phyloP scores from a whole-genome alignment of 2,888 invertebrate species.

The Stenoptilia bipunctidactyla region DNA sequence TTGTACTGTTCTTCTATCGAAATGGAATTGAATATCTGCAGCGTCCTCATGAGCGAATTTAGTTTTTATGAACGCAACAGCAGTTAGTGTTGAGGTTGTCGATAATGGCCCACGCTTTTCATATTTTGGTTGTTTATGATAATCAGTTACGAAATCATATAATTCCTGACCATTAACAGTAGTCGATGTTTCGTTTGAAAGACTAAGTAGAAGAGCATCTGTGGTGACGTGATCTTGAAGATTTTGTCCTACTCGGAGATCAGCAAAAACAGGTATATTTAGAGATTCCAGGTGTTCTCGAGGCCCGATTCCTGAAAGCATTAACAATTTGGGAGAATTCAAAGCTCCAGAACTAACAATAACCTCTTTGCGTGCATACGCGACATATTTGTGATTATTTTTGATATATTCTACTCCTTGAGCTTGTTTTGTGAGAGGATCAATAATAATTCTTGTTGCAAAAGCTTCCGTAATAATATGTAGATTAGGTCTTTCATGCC shows the following conservation, averaged over 20 bases:
- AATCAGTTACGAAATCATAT: constrained; percentile 48
- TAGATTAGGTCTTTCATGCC: constrained; percentile 63
- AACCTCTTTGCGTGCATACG: constrained; percentile 71
- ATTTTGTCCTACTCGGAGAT: constrained; percentile 80
- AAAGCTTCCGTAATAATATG: constrained; percentile 61
- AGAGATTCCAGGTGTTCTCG: constrained; percentile 56
- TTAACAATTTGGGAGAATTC: constrained; percentile 75
- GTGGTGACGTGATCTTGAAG: constrained; percentile 82
- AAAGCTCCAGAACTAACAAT: constrained; percentile 72
- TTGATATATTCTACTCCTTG: constrained; percentile 47
- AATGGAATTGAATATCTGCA: constrained; percentile 78
- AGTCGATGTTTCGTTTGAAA: constrained; percentile 70
- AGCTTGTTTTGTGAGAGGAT: constrained; percentile 61
- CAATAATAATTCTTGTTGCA: constrained; percentile 71
- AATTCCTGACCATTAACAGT: constrained; percentile 40
- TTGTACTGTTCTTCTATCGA: constrained; percentile 69
- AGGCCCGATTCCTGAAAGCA: constrained; percentile 78
- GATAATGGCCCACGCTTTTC: constrained; percentile 65
- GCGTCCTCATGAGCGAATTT: constrained; percentile 45
- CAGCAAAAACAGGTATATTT: constrained; percentile 68
- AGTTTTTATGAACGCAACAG: constrained; percentile 74
- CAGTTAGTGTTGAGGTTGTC: constrained; percentile 64
- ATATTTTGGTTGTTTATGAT: constrained; percentile 33
- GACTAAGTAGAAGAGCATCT: constrained; percentile 52
- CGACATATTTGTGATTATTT: constrained; percentile 50